Base-by-base conservation (phyloP, 2,888 invertebrate species). In the Patella ulyssiponensis region DNA sequence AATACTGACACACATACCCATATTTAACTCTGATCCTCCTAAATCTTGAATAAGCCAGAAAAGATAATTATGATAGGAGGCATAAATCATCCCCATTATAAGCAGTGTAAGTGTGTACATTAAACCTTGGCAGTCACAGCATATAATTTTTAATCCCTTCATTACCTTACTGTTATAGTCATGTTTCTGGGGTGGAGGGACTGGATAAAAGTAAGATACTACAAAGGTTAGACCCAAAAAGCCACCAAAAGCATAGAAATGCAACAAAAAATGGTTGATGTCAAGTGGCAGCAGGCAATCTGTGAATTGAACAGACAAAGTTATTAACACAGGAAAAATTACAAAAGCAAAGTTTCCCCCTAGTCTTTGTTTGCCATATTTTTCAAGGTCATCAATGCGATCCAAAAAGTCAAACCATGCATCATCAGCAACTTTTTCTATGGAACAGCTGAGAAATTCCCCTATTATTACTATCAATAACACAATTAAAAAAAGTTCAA, bases 361-460 rank as follows among this genome's bases (percentile, higher is more conserved):
- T 9, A 88, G 82, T 33, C 88, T 82, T 77, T 91, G 90, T 77
- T 86, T 85, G 51, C 90, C 90, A 82, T 90, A 90, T 74, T 88
- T 87, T 81, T 91, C 90, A 74, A 91, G 78, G 56, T 87, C 86
- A 82, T 90, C 91, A 78, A 89, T 84, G 53, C 86, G 84, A 75
- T 91, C 90, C 51, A 90, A 78, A 75, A 90, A 90, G 77, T 91
- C 90, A 83, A 88, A 90, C 91, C 90, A 91, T 9, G 86, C 82
- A 81, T 90, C 88, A 84, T 91, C 90, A 3, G 90, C 89, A 56
- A 91, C 80, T 79, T 88, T 88, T 76, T 89, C 89, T 23, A 88
- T 84, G 5, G 89, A 87, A 17, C 86, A 85, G 56, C 82, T 80
- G n/a, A 89, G 84, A 23, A 88, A 79, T 77, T 89, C 89, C 5